Evolutionary conservation across 2,113 vertebrate genomes (phyloP), one percentile per base, ranked within the genome.

Genomic region (Kobus ellipsiprymnus): DNA sequence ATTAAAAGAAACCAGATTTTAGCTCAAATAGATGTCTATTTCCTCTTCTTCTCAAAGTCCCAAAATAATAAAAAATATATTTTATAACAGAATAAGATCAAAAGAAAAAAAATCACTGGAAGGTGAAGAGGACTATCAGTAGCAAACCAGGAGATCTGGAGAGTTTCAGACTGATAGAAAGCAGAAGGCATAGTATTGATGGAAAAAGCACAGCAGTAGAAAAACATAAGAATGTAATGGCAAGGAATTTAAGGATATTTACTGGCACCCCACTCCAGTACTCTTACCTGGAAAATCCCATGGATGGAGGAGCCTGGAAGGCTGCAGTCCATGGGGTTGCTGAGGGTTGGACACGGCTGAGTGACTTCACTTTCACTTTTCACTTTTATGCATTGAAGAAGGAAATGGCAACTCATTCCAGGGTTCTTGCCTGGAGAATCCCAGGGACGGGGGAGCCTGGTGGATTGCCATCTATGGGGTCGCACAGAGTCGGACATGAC

Each of bases 401-500:
- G 59, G 27, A 60, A 60, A 60, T 29, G 59, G 59, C 27, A 60
- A 29, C 27, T 0, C 27, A 60, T 2, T 29, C 59, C 59, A 14
- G 11, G 1, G 59, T 60, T 60, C 59, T 60, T 29, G 27, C 59
- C 59, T 60, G 59, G 59, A 60, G 59, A 29, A 29, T 13, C 27
- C 59, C 59, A 60, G 59, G 12, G 59, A 60, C 1, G 0, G 29
- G 59, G 59, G 29, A 60, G 29, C 59, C 29, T 60, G 59, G 59
- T 62, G 59, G 29, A 13, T 29, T 30, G 29, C 59, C 59, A 0
- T 30, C 59, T 62, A 30, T 30, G 59, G 29, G 59, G 29, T 62
- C 6, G 0, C 13, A 60, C 59, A 62, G 13, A 62, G 27, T 62
- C 2, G 0, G 29, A 62, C 13, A 30, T 1, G 0, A 62, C 13